Conservation (phyloP, 2,888 invertebrate species). For the Mesoligia furuncula region DNA sequence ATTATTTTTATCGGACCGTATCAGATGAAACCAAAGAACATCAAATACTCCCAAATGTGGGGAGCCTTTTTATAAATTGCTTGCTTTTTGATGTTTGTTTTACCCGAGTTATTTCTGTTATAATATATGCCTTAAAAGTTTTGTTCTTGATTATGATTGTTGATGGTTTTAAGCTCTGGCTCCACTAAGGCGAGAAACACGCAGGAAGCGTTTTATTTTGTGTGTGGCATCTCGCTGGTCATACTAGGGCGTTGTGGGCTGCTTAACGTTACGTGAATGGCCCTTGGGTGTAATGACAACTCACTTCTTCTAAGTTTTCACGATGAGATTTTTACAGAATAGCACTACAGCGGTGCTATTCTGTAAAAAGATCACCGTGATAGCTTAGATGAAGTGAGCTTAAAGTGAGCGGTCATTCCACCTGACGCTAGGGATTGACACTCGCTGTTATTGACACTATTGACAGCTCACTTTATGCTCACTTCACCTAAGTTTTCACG, state of each 20-base stretch:
- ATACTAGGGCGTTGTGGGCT: neutral
- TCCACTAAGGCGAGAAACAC: neutral
- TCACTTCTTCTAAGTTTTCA: too few species aligned
- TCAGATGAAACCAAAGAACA: slow-evolving; percentile 51
- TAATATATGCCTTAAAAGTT: neutral
- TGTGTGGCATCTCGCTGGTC: rapidly evolving
- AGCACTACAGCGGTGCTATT: too few species aligned
- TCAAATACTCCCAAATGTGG: slow-evolving; percentile 36
- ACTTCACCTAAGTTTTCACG: neutral
- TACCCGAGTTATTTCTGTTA: slow-evolving; percentile 1
- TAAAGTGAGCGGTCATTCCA: too few species aligned
- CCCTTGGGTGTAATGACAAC: too few species aligned
- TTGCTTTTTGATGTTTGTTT: slow-evolving; percentile 31
- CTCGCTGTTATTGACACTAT: too few species aligned
- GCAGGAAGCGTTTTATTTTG: neutral
- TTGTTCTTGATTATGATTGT: neutral
- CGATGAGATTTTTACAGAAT: too few species aligned
- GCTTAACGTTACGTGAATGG: too few species aligned
- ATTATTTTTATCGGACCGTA: slow-evolving; percentile 56
- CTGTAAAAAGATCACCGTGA: too few species aligned
- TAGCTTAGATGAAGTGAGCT: too few species aligned
- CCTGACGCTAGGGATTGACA: too few species aligned
- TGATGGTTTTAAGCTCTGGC: neutral
- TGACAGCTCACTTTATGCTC: too few species aligned
- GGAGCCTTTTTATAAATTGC: slow-evolving; percentile 24